Base-by-base conservation (phyloP, 2,888 invertebrate species). In the Cataglyphis altisquamis region DNA sequence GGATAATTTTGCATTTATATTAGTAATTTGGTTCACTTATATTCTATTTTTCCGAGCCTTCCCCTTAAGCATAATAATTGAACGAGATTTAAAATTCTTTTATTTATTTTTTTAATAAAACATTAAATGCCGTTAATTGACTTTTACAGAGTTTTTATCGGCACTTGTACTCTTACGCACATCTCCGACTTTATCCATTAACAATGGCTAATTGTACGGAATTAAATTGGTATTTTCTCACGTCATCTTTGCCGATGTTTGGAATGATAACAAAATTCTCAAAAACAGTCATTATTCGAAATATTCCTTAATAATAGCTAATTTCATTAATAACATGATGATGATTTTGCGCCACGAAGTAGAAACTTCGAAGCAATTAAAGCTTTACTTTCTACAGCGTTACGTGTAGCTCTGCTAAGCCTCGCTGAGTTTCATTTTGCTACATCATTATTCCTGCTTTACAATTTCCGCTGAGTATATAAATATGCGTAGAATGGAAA, bases 301-400 rank as follows among this genome's bases (percentile, higher is more conserved):
- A 77, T 68, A 77, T 77, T 77, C 55, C 55, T 77, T 68, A 77
- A 77, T 77, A 77, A 77, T 39, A 15, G 77, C 39, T 77, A 77
- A 77, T 77, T 77, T 68, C 15, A 68, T 77, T 77, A 77, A 77
- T 68, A 68, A 77, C 67, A 68, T 68, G 77, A 67, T 77, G 77
- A 77, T 77, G 77, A 55, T 68, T 77, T 68, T 77, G 77, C 77
- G 77, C 77, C 55, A 77, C 77, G 68, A 77, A 68, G 77, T 77
- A 68, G 77, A 77, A 77, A 77, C 77, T 55, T 52, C 25, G 39
- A 55, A 39, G 77, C 55, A 77, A 77, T 77, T 77, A 77, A 77
- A 77, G 55, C 77, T 77, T 77, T 77, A 77, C 77, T 77, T 77
- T 77, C 77, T 77, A 77, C 77, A 12, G 68, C 39, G 55, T 77